Evolutionary conservation across 2,888 invertebrate genomes (phyloP).

Genomic region (Pyrrhia umbra): DNA sequence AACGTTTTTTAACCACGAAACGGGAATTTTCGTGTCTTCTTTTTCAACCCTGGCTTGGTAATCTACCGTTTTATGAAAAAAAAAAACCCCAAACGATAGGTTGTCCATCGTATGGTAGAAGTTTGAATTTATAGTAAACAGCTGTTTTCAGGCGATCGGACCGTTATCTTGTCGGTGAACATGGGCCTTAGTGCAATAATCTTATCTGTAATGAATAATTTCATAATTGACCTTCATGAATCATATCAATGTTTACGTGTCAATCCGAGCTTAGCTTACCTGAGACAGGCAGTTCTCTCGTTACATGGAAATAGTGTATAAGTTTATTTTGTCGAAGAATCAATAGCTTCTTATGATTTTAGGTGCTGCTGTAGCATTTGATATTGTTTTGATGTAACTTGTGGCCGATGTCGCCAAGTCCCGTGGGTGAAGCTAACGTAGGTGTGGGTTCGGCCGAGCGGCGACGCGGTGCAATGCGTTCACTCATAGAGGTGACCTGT

Average conservation of each 20-base stretch:
- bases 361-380: constrained; percentile 81
- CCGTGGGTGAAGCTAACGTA: constrained; percentile 79
- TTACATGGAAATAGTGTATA: constrained; percentile 61
- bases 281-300: constrained; percentile 55
- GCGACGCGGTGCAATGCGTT: constrained; percentile 69
- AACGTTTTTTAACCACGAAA: too few relatives aligned
- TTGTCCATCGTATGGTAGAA: too few relatives aligned
- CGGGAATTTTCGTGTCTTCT: too few relatives aligned
- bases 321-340: constrained; percentile 62
- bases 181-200: constrained; percentile 61
- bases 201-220: constrained; percentile 45
- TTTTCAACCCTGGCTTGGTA: too few relatives aligned
- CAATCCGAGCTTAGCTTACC: constrained; percentile 65
- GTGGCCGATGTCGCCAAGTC: constrained; percentile 86
- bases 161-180: too few relatives aligned
- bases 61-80: too few relatives aligned
- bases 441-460: constrained; percentile 72
- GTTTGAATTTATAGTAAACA: too few relatives aligned
- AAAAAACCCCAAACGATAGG: too few relatives aligned
- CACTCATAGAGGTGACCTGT: constrained; percentile 65
- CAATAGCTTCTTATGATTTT: constrained; percentile 71
- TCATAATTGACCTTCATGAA: constrained; percentile 53
- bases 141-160: too few relatives aligned
- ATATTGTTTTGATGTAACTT: constrained; percentile 71
- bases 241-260: constrained; percentile 64